phyloP scores from a whole-genome alignment of 1,140 invertebrate species.

The Magallana angulata region DNA sequence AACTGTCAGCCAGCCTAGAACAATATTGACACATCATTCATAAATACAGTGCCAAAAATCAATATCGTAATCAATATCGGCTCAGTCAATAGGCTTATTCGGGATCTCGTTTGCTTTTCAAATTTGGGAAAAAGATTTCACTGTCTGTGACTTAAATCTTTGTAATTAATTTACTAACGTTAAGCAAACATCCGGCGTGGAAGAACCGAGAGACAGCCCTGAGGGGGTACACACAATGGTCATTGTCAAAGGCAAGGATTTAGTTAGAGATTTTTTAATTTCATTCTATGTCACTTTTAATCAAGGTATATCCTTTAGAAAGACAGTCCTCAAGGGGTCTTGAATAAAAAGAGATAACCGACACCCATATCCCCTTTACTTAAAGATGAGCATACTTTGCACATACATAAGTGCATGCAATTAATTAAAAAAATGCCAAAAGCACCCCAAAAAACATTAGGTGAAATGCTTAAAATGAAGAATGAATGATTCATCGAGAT shows the following conservation, averaged over 20 bases:
- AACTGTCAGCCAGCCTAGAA: neutral
- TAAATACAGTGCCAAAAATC: constrained; percentile 6
- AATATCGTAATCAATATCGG: constrained; percentile 33
- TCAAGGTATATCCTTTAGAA: neutral
- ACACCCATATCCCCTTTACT: neutral
- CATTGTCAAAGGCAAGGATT: neutral
- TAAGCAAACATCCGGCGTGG: constrained; percentile 7
- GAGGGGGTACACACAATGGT: constrained; percentile 5
- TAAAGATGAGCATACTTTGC: neutral
- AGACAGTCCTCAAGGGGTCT: neutral
- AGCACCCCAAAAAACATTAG: neutral
- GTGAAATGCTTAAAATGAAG: neutral
- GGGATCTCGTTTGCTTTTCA: constrained; percentile 18
- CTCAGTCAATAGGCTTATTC: constrained; percentile 17
- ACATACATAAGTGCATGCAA: neutral
- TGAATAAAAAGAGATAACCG: neutral
- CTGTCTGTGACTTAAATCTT: constrained; percentile 29
- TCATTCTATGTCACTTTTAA: neutral
- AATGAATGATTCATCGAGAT: constrained; percentile 19
- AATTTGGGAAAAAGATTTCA: constrained; percentile 27
- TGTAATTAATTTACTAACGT: constrained; percentile 21
- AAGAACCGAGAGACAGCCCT: neutral
- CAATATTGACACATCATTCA: constrained; percentile 27
- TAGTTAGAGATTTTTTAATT: constrained; percentile 7
- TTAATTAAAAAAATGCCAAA: constrained; percentile 29